Evolutionary conservation across 1,140 invertebrate species (phyloP), one percentile per base, ranked within the genome.

Genomic region (Drosophila funebris): DNA sequence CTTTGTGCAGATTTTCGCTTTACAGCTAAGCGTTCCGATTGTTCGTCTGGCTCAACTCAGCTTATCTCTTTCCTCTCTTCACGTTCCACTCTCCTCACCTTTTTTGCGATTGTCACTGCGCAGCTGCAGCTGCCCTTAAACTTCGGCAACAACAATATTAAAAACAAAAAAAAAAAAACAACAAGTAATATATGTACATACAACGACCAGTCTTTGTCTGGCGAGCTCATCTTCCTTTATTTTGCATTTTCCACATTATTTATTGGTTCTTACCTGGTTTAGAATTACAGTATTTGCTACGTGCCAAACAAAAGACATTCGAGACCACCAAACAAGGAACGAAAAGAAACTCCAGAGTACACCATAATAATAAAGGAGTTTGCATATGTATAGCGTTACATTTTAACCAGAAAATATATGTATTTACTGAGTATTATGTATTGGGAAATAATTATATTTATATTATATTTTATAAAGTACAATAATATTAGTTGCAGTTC

Each of bases 1-100:
- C 16, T 57, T 39, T 66, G 36, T n/a, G 24, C 37, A 43, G 62
- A 44, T 66, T 44, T 53, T 39, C 33, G 20, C 11, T 81, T 81
- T 81, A 81, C 78, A 81, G 78, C 78, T 81, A 81, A n/a, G n/a
- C 44, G 58, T 68, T 70, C 46, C 52, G 60, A 50, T 62, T 57
- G 29, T 73, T 50, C 22, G 54, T 37, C 58, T 27, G 33, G 24
- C 24, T 33, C 77, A 71, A 64, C 76, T 43, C 53, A 1, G 33
- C 68, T 81, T 78, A 43, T 57, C 54, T 66, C 36, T 22, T 29
- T 54, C 8, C 27, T 44, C 9, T 54, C 37, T 73, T 9, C 48
- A 11, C 39, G 11, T 37, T 11, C 44, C 46, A 4, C 58, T 43
- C 22, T 68, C 43, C 18, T 33, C 52, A 50, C 52, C 27, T 64